phyloP scores from a whole-genome alignment of 2,113 vertebrate species.

The Xenopus borealis region DNA sequence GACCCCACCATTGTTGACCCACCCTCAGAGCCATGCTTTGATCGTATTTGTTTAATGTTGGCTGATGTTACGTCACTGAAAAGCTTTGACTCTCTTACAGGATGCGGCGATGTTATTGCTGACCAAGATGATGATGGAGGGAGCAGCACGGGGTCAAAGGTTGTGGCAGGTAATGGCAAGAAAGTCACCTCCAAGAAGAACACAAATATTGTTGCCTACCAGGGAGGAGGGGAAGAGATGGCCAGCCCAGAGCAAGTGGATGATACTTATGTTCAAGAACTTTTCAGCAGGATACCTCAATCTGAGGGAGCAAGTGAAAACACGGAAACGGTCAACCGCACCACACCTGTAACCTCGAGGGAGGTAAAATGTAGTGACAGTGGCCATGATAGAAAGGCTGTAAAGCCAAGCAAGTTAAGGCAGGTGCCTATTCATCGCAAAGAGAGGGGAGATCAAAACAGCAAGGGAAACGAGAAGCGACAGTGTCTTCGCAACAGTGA shows the following conservation, averaged over 20 bases:
- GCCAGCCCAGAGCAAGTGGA: constrained; percentile 92
- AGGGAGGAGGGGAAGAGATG: constrained; percentile 98
- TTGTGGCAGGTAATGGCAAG: constrained; percentile 58
- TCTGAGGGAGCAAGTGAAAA: constrained; percentile 65
- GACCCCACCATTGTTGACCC: constrained; percentile 81
- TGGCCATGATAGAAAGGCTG: constrained; percentile 57
- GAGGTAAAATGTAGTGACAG: constrained; percentile 67
- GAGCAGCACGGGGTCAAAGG: constrained; percentile 62
- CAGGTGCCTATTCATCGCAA: constrained; percentile 63
- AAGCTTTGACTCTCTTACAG: constrained; percentile 98
- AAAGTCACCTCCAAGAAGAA: constrained; percentile 68
- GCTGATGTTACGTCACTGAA: constrained; percentile 98
- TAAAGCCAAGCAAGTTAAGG: constrained; percentile 58
- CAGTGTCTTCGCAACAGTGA: constrained; percentile 79
- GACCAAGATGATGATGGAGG: constrained; percentile 88
- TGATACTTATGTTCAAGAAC: constrained; percentile 87
- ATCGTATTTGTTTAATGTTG: constrained; percentile 86
- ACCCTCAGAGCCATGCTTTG: constrained; percentile 85
- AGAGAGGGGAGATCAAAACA: constrained; percentile 70
- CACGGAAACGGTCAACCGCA: constrained; percentile 57
- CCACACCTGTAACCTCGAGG: constrained; percentile 57
- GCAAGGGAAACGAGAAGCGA: constrained; percentile 70
- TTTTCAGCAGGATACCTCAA: constrained; percentile 92
- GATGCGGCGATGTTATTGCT: constrained; percentile 97
- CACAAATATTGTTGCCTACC: constrained; percentile 84